These are phyloP conservation scores for Tichodroma muraria DNA, from an alignment of 2,113 vertebrate genomes.

Conservation along the genomic window DNA sequence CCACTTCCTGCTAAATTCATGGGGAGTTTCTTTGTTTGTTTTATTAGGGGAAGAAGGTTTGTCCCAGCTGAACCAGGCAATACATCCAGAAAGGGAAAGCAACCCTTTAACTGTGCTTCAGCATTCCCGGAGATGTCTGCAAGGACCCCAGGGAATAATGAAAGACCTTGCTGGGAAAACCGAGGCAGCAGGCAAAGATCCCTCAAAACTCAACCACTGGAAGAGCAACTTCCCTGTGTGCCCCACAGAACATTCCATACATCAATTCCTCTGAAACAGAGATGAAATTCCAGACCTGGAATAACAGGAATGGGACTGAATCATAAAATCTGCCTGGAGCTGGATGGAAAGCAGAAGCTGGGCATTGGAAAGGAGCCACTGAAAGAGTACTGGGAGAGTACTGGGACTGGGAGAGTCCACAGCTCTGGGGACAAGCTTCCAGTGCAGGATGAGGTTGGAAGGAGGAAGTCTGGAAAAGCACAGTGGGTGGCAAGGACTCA, in stretches of 20 bases:
- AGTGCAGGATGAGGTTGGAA: rapidly evolving
- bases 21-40: neutral
- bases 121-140: neutral
- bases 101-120: neutral
- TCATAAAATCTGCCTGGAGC: neutral
- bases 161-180: neutral
- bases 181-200: neutral
- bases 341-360: neutral
- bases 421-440: neutral
- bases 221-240: neutral
- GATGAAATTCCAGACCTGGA: neutral
- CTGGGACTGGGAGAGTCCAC: neutral
- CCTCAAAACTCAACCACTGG: neutral
- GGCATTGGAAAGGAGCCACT: neutral
- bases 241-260: neutral
- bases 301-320: neutral
- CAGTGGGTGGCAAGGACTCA: neutral
- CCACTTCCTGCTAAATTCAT: neutral
- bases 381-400: too few relatives aligned
- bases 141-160: neutral
- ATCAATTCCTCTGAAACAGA: neutral
- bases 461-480: neutral
- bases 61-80: neutral
- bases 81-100: neutral
- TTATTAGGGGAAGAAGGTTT: neutral